These are phyloP conservation scores for Aurelia aurita complex sp. Pacific DNA, from an alignment of 30 jellyfish, hydroid and myxozoan genomes.

Conservation along the genomic window DNA sequence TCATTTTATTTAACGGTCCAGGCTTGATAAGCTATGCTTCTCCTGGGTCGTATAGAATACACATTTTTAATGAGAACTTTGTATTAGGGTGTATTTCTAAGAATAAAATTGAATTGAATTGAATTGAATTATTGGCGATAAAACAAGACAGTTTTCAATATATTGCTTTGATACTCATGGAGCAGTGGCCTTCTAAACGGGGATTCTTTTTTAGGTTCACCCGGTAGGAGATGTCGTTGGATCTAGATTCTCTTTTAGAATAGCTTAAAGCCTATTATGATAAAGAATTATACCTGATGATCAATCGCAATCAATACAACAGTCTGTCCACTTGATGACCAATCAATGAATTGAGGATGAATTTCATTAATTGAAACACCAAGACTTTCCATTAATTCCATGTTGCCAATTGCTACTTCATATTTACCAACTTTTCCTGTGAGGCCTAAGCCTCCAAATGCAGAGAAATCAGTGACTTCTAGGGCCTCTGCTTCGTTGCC, in stretches of 20 bases:
- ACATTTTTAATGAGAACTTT: no score
- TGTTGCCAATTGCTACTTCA: slow-evolving; percentile 55
- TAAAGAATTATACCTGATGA: slow-evolving; percentile 8
- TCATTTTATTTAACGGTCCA: no score
- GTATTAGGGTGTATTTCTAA: no score
- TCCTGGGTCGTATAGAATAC: no score
- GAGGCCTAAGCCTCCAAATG: slow-evolving; percentile 62
- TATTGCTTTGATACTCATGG: no score
- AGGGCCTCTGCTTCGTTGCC: slow-evolving; percentile 39
- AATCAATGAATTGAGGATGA: background rate
- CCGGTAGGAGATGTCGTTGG: background rate
- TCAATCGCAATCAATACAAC: slow-evolving; percentile 77
- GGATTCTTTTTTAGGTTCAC: no score
- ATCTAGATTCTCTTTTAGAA: background rate
- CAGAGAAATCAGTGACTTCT: slow-evolving; percentile 57
- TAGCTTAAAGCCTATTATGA: background rate
- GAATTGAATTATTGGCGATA: no score
- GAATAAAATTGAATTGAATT: no score
- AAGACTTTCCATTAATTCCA: slow-evolving; percentile 41
- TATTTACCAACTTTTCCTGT: slow-evolving; percentile 41
- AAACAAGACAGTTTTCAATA: no score
- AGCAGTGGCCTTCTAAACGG: no score
- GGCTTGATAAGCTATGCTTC: no score
- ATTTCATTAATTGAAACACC: background rate
- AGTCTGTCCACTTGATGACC: slow-evolving; percentile 47